These are phyloP conservation scores for Hemibagrus wyckioides DNA, from an alignment of 2,113 vertebrate genomes.

Conservation along the genomic window DNA sequence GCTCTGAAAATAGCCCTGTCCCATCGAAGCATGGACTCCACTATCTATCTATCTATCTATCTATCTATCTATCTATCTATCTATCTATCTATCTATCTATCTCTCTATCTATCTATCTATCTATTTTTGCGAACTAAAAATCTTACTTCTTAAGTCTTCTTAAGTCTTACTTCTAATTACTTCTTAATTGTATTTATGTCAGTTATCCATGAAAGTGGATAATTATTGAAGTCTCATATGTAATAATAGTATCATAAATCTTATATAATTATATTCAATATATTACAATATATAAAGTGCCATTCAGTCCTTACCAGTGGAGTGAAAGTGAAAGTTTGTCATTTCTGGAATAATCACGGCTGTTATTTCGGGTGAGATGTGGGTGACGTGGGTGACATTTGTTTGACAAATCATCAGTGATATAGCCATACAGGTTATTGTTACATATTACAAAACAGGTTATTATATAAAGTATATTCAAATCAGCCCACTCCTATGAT, in stretches of 20 bases:
- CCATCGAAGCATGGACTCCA: no score
- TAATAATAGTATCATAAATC: background rate
- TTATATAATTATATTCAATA: background rate
- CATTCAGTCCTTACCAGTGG: background rate
- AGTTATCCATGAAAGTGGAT: no score
- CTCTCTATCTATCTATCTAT: no score
- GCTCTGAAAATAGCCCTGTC: no score
- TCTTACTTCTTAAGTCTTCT: no score
- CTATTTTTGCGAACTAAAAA: background rate
- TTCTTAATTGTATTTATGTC: background rate
- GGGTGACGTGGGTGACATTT: background rate
- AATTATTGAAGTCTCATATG: background rate
- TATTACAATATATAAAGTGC: background rate
- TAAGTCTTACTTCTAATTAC: no score
- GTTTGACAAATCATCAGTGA: background rate
- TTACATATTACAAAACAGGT: background rate
- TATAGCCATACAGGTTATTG: background rate
- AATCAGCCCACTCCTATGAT: background rate
- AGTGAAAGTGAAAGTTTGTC: background rate
- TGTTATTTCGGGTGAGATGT: background rate
- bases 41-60: no score
- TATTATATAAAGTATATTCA: background rate
- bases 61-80: no score
- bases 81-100: no score
- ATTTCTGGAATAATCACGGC: background rate